Conservation (phyloP, 2,888 invertebrate species). For the Herminia tarsipennalis region DNA sequence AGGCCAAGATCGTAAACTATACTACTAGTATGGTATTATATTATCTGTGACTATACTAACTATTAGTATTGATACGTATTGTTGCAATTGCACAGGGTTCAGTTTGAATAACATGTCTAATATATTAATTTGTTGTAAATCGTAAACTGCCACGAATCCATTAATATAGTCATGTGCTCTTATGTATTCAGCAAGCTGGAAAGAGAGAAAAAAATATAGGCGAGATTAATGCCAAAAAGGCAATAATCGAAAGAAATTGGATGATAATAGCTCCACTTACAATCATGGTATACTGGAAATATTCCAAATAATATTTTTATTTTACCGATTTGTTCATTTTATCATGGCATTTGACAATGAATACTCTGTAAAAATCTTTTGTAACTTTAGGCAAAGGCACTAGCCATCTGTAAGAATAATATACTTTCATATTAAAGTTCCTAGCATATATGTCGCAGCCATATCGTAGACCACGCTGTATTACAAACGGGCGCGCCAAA, state of each 20-base stretch:
- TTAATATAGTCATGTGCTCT: conserved; percentile 46
- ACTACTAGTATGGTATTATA: not conserved
- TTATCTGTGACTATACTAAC: conserved; percentile 32
- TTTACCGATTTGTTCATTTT: conserved; percentile 18
- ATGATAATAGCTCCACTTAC: conserved; percentile 35
- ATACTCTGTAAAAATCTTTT: conserved; percentile 41
- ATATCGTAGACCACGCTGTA: too few relatives aligned
- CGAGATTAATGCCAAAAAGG: too few relatives aligned
- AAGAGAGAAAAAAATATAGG: conserved; percentile 11
- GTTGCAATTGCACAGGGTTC: conserved; percentile 38
- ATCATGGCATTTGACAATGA: conserved; percentile 11
- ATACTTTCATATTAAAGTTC: too few relatives aligned
- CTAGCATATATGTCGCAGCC: too few relatives aligned
- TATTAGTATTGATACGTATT: conserved; percentile 32
- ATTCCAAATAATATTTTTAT: conserved; percentile 10
- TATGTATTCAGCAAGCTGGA: conserved; percentile 36
- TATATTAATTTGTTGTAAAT: conserved; percentile 36
- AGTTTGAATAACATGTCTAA: conserved; percentile 35
- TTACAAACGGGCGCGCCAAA: too few relatives aligned
- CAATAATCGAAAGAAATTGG: not conserved
- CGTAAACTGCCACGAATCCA: conserved; percentile 41
- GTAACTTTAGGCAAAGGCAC: conserved; percentile 39
- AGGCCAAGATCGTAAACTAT: not conserved
- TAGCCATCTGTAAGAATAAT: conserved; percentile 26
- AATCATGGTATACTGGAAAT: conserved; percentile 15